Evolutionary conservation across 2,797 vertebrate genomes (phyloP).

Genomic region (Schizopygopsis pylzovi): DNA sequence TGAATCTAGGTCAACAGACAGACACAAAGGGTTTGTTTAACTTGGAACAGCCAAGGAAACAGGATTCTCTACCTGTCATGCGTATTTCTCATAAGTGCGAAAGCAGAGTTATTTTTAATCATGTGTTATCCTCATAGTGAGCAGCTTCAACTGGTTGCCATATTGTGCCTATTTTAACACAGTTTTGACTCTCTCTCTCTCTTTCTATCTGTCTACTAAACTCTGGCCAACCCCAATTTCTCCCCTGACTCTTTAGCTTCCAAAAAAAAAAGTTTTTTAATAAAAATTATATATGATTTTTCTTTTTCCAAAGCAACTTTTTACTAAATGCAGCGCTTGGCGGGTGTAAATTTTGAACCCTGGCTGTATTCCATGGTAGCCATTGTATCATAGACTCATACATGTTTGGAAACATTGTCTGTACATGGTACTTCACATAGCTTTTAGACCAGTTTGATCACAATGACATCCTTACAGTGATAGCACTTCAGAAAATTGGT

Average conservation of each 20-base stretch:
- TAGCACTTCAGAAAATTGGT: slow-evolving; percentile 9
- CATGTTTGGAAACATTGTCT: neutral
- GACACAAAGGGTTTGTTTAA: slow-evolving; percentile 32
- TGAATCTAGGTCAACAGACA: slow-evolving; percentile 43
- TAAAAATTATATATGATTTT: too few species aligned
- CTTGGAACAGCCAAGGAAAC: slow-evolving; percentile 4
- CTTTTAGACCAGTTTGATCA: slow-evolving; percentile 6
- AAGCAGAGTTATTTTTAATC: slow-evolving; percentile 7
- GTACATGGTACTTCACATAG: neutral
- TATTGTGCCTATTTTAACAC: neutral
- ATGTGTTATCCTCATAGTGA: neutral
- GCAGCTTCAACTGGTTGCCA: neutral
- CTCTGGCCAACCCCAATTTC: too few species aligned
- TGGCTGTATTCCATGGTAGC: neutral
- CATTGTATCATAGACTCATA: neutral
- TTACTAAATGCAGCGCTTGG: neutral
- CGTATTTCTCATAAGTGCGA: neutral
- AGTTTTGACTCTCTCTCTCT: neutral
- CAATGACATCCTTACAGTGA: neutral
- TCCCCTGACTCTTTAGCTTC: neutral
- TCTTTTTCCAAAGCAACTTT: neutral
- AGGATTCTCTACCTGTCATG: neutral
- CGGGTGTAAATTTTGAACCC: neutral
- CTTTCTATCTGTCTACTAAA: neutral
- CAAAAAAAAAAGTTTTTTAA: too few species aligned